A percentile compares a stretch with the other conserved stretches of the same genome.
These are phyloP conservation scores for Remorina albescens DNA, from an alignment of 2,797 vertebrate species.

Conservation along the genomic window DNA sequence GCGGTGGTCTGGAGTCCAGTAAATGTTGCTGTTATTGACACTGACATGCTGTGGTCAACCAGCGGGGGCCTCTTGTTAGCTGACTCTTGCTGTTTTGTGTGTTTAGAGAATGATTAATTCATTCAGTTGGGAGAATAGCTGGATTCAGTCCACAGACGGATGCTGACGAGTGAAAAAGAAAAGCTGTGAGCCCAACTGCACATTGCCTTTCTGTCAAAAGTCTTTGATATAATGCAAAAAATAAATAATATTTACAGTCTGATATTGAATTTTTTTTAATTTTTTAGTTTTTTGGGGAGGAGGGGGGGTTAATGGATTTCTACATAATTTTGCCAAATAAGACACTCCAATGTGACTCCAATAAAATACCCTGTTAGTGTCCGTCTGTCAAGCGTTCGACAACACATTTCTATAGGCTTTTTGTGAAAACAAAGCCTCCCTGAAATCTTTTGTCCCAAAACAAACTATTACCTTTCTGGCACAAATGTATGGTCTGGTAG, in stretches of 20 bases:
- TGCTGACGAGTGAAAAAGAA: conserved; percentile 65
- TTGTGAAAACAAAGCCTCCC: conserved; percentile 26
- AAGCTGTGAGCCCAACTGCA: conserved; percentile 39
- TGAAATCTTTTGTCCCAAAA: conserved; percentile 41
- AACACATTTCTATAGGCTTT: conserved; percentile 57
- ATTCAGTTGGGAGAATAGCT: conserved; percentile 70
- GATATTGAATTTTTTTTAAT: conserved; percentile 15
- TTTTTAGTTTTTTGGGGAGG: background rate
- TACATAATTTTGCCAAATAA: conserved; percentile 22
- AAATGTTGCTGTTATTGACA: conserved; percentile 81
- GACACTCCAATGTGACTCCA: conserved; percentile 8
- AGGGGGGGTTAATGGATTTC: conserved; percentile 23
- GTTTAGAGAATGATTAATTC: conserved; percentile 84
- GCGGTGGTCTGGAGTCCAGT: conserved; percentile 73
- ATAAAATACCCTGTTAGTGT: background rate
- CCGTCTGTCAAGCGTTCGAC: background rate
- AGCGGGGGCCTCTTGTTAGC: conserved; percentile 84
- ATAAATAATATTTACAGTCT: conserved; percentile 23
- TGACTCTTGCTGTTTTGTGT: conserved; percentile 83
- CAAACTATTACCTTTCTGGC: conserved; percentile 55
- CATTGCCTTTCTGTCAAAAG: conserved; percentile 45
- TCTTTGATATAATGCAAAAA: conserved; percentile 37
- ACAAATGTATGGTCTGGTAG: conserved; percentile 45
- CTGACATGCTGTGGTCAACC: conserved; percentile 81
- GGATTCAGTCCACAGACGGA: conserved; percentile 67